Base-by-base conservation (phyloP, 2,113 vertebrate genomes). In the Ameiurus melas region DNA sequence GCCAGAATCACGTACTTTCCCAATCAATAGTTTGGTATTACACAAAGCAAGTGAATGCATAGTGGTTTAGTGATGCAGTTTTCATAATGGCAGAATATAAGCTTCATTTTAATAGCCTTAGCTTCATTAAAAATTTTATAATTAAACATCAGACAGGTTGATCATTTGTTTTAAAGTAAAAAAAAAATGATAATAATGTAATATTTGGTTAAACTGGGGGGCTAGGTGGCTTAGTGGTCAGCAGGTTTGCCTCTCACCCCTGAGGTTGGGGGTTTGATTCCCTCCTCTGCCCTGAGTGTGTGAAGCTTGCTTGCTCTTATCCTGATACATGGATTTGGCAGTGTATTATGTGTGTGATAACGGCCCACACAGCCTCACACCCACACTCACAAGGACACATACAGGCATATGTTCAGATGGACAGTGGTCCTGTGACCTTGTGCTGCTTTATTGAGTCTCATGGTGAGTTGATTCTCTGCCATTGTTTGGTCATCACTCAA, bases 391-490 rank as follows among this genome's bases (percentile, higher is more conserved):
- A 81, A 47, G 58, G n/a, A 53, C 77, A 70, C 88, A 36, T 12
- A 73, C 86, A 75, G 77, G 86, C 79, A 86, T 73, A 81, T 89
- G 89, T 90, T 89, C 90, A 90, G 89, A 73, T 92, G 91, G 89
- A 87, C 79, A 84, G 80, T 88, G 88, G 82, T 82, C 68, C 78
- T 62, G 39, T 85, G 83, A 86, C 80, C 89, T 71, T 57, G 17
- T 85, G 85, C 80, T 88, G 86, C 71, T 92, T 91, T 89, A 92
- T 92, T 91, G 91, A 91, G 90, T 90, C 90, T 89, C 83, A 85
- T 83, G 77, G 88, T 79, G 75, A 90, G 89, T 84, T 93, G 89
- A 89, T 91, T 84, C 85, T 53, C 86, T 68, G 86, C 73, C 82
- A 77, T 87, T 85, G 86, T 89, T 87, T 84, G 91, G 85, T 90